Base-by-base conservation (phyloP, 2,113 vertebrate genomes). In the Lathamus discolor region DNA sequence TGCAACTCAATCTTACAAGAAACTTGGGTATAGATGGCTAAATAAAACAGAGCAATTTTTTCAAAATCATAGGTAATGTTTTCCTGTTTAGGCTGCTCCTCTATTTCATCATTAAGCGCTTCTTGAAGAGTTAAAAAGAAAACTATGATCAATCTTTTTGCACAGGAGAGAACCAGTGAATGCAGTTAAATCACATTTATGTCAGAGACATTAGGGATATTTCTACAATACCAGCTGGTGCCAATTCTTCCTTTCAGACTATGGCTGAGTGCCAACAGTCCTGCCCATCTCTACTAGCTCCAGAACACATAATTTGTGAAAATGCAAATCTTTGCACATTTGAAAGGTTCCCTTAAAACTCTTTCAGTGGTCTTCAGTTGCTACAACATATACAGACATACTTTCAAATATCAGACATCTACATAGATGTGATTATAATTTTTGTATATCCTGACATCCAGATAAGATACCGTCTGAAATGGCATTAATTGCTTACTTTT, bases 1-100 rank as follows among this genome's bases (percentile, higher is more conserved):
- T 69, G 23, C 10, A 62, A n/a, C 7, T 41, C 54, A 28, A 2
- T 68, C 6, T 72, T 72, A 41, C 7, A 55, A 37, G 12, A 57
- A 52, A 5, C 13, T 88, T 0, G 0, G 27, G 16, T 70, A 20
- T 27, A 88, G 12, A 1, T 44, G 17, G 11, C 8, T 66, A 41
- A 80, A 22, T 41, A 88, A 81, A 67, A 11, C 2, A 2, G 43
- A 84, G 17, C 27, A 17, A 13, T 85, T 61, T 67, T 24, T 55
- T 55, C 62, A 72, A 61, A 54, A 78, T 43, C 3, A 4, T 22
- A 74, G 11, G 6, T 48, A 55, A 35, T 0, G 12, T 69, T 66
- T 86, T 74, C 19, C 16, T 57, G 16, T 81, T 88, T 46, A 48
- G 23, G 2, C 11, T 78, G 10, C 15, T 78, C 3, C 23, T 51